Evolutionary conservation across 2,797 vertebrate species (phyloP), one percentile per base, ranked within the genome.

Genomic region (Odontamblyopus rebecca): DNA sequence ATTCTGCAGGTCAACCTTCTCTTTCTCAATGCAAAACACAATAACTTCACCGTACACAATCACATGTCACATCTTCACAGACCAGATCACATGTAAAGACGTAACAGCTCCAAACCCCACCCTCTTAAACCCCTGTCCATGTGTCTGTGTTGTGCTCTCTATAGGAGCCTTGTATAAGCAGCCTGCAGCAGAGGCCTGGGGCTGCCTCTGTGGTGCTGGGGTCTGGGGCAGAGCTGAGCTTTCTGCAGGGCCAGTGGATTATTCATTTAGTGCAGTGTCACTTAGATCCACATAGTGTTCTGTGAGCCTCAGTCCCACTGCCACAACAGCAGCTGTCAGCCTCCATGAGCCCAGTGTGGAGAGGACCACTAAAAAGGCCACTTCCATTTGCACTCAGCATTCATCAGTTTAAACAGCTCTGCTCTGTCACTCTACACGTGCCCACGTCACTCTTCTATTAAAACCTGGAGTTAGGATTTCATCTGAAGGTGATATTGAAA

Each of bases 321-420:
- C 73, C 72, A 71, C 68, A 72, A 72, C 71, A 80, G 78, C 60
- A 68, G 57, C 68, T 30, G 77, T 80, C 79, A 82, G 71, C 72
- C 84, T 80, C 70, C 16, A 72, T 85, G 82, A 85, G 77, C 81
- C 75, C 67, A 69, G 70, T 80, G 81, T 82, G 76, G 13, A 62
- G 68, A 83, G 76, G 67, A 77, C 67, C 79, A 82, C 73, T 76
- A 87, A 86, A 91, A 76, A 78, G 63, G 70, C 77, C 70, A 78
- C 75, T 83, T 85, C 76, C 64, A 76, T 81, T 89, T 78, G 72
- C 75, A 84, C 82, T 86, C 73, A 78, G 56, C 57, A 66, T 73
- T 82, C 18, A 41, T 76, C 80, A 76, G n/a, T 85, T 35, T 81
- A 82, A 84, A 72, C 74, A 75, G 61, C 65, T 38, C 29, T 61